These are phyloP conservation scores for Calameuta filiformis DNA, from an alignment of 2,888 invertebrate genomes.

Conservation along the genomic window DNA sequence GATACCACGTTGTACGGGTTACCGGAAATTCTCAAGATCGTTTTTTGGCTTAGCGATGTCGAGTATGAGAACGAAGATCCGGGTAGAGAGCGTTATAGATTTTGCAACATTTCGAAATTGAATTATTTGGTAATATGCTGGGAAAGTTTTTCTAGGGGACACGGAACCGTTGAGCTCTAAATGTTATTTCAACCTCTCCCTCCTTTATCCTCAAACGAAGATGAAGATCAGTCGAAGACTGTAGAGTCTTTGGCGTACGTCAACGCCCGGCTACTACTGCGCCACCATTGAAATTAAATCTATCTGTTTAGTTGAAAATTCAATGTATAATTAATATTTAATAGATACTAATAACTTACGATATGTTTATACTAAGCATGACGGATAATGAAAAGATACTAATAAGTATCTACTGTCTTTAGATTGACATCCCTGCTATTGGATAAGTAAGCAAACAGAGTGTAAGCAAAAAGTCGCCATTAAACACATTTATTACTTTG, in stretches of 20 bases:
- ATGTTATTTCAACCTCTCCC: not conserved
- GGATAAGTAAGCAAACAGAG: not conserved
- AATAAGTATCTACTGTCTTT: not conserved
- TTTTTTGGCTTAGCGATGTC: not conserved
- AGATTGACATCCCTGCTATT: not conserved
- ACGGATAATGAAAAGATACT: not conserved
- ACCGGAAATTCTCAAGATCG: not conserved
- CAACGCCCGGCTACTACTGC: not conserved
- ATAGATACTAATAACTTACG: not conserved
- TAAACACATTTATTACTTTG: slow-evolving; percentile 23
- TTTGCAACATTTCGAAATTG: not conserved
- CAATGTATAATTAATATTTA: not conserved
- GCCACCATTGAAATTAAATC: not conserved
- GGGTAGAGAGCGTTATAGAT: not conserved
- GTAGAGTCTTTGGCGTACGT: not conserved
- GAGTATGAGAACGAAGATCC: not conserved
- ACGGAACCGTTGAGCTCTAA: not conserved
- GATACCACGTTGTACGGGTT: not conserved
- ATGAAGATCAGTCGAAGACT: not conserved
- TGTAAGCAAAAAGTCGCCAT: slow-evolving; percentile 4
- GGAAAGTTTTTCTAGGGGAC: not conserved
- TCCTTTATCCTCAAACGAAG: not conserved
- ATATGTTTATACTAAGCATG: not conserved
- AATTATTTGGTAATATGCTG: not conserved
- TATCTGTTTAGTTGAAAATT: not conserved